Base-by-base conservation (phyloP, 2,888 invertebrate genomes). In the Ethmia dodecea region DNA sequence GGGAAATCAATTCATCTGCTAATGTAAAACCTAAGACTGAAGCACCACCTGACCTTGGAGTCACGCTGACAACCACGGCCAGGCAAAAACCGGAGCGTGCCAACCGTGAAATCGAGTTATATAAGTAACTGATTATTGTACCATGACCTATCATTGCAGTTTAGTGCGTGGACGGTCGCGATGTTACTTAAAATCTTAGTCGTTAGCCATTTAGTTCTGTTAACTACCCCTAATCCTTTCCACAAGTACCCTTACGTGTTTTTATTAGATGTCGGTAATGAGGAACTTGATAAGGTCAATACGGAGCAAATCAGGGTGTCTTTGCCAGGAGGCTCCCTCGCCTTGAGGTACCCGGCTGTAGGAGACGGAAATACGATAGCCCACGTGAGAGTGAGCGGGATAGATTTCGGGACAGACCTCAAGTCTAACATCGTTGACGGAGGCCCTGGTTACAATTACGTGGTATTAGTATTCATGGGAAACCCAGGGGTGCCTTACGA, bases 221-320 rank as follows among this genome's bases (percentile, higher is more conserved):
- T 68, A 9, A 48, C 52, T 13, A 38, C 55, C 6, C 75, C 72
- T 1, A 76, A 66, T 55, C 78, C 86, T 5, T 74, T 79, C 33
- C 78, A 79, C 42, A 80, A 79, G 47, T 84, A 81, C 36, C 86
- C 86, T 1, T 83, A 68, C 42, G 73, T 77, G 28, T 86, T 83
- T 41, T 50, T 84, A 15, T 54, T 86, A 13, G 86, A 86, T 44
- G 63, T 84, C 28, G 86, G 86, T 29, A 86, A 86, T 70, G 86
- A 86, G 74, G 84, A 81, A 53, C 43, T 84, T 14, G 60, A 78
- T 38, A 75, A 74, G 28, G 68, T 71, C 2, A 71, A 63, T 31
- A 57, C 74, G n/a, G 78, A 81, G 48, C 83, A 84, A 43, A 71
- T 84, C 28, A 68, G 80, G 43, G 36, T 86, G 4, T 68, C 79